These are phyloP conservation scores for Salvelinus alpinus DNA, from an alignment of 2,113 vertebrate genomes.

Conservation along the genomic window DNA sequence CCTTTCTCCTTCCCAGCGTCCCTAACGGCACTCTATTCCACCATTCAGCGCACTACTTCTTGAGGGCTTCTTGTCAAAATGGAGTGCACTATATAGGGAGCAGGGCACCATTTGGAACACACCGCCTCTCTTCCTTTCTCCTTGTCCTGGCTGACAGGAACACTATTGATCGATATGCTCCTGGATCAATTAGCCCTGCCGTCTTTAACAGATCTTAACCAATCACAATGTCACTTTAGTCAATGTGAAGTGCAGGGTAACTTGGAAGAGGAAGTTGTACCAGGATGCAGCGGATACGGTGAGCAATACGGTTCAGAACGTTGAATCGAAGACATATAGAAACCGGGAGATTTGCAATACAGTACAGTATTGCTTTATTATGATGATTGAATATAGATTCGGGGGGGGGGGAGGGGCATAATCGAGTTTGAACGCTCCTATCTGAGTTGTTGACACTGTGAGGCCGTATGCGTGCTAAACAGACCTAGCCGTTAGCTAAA, in stretches of 20 bases:
- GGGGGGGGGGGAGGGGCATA: background rate
- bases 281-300: no score
- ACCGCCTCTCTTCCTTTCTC: no score
- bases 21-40: no score
- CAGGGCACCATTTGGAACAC: no score
- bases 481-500: background rate
- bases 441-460: no score
- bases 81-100: no score
- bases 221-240: constrained; percentile 17
- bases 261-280: background rate
- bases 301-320: no score
- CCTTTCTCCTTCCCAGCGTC: background rate
- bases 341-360: background rate
- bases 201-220: constrained; percentile 41
- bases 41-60: no score
- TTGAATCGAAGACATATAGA: no score
- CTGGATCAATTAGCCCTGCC: constrained; percentile 56
- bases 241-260: background rate
- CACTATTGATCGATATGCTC: constrained; percentile 48
- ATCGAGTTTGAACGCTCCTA: background rate
- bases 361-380: background rate
- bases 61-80: no score
- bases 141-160: constrained; percentile 20
- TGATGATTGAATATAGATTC: background rate
- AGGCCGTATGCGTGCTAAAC: background rate